Evolutionary conservation across 2,797 vertebrate genomes (phyloP).

Genomic region (Lagocephalus sceleratus): DNA sequence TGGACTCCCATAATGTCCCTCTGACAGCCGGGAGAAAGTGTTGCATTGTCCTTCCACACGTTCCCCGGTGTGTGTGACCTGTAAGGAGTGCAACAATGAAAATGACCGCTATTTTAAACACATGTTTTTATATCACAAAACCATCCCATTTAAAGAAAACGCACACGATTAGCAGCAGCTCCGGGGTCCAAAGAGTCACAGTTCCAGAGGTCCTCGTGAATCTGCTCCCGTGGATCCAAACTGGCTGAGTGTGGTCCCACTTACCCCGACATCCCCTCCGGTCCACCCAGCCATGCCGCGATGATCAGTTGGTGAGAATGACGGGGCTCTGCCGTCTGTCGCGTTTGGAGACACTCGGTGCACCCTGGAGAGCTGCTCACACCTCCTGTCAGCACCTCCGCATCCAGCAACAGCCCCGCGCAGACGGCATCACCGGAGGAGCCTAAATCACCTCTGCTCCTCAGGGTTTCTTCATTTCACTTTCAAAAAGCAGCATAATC

Average conservation of each 20-base stretch:
- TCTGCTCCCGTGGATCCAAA: conserved; percentile 20
- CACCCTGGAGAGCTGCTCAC: conserved; percentile 81
- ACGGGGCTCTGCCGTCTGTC: conserved; percentile 41
- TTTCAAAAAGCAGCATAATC: no score
- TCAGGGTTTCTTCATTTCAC: background rate
- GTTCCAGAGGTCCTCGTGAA: conserved; percentile 17
- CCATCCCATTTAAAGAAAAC: background rate
- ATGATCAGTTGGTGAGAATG: conserved; percentile 40
- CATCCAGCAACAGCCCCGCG: conserved; percentile 45
- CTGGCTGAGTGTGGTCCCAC: conserved; percentile 22
- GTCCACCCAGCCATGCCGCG: conserved; percentile 34
- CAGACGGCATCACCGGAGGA: conserved; percentile 22
- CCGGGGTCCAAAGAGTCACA: conserved; percentile 31
- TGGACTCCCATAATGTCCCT: conserved; percentile 61
- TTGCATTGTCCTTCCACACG: conserved; percentile 76
- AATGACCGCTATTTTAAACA: conserved; percentile 27
- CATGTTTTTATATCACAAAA: no score
- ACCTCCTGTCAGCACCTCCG: conserved; percentile 57
- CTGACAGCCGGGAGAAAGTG: conserved; percentile 61
- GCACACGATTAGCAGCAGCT: conserved; percentile 35
- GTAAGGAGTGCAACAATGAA: conserved; percentile 43
- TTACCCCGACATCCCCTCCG: conserved; percentile 5
- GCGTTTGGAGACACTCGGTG: conserved; percentile 73
- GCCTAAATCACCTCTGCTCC: background rate
- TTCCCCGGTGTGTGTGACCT: conserved; percentile 49